phyloP scores from a whole-genome alignment of 2,797 vertebrate genomes.

The Macrochelys suwanniensis region DNA sequence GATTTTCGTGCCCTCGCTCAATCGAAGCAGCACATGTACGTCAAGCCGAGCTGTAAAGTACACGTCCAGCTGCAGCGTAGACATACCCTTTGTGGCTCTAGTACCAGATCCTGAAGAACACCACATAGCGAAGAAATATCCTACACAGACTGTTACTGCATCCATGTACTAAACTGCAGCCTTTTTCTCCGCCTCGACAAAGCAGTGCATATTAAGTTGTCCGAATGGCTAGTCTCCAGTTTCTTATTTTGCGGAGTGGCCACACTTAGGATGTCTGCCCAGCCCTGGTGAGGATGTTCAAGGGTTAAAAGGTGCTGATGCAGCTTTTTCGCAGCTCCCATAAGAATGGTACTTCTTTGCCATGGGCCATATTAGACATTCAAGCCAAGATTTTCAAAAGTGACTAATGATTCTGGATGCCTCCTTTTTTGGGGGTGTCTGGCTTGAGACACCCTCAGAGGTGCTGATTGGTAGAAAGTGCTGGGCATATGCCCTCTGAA shows the following conservation, averaged over 20 bases:
- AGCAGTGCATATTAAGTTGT: neutral
- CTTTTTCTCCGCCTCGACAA: neutral
- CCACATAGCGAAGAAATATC: neutral
- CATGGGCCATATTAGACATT: fast-evolving
- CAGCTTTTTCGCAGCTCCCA: neutral
- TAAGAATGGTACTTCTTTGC: neutral
- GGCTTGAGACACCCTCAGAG: neutral
- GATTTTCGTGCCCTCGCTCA: too few species aligned
- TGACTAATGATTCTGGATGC: neutral
- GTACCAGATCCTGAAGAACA: neutral
- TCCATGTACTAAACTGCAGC: neutral
- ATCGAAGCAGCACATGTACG: too few species aligned
- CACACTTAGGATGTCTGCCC: fast-evolving
- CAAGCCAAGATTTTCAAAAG: neutral
- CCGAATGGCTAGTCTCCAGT: fast-evolving
- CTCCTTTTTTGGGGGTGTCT: neutral
- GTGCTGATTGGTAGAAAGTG: neutral
- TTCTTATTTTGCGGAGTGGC: neutral
- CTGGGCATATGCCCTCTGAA: neutral
- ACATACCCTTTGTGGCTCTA: neutral
- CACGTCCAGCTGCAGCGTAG: too few species aligned
- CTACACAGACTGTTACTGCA: fast-evolving
- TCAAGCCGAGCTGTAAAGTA: too few species aligned
- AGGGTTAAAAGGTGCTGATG: neutral
- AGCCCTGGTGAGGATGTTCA: neutral